Evolutionary conservation across 2,113 vertebrate genomes (phyloP).

Genomic region (Dicrurus megarhynchus): DNA sequence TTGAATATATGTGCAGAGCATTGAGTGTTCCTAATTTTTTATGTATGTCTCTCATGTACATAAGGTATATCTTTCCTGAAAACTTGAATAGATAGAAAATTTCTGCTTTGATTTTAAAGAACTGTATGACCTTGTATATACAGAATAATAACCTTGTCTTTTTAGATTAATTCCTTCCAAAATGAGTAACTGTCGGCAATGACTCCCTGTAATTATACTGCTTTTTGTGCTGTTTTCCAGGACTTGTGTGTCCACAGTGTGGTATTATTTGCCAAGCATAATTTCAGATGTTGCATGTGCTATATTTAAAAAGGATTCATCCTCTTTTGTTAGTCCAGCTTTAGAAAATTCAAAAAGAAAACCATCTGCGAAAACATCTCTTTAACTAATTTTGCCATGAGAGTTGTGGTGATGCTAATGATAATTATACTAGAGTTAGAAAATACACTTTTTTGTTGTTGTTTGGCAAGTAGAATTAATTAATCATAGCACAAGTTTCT

Average conservation of each 20-base stretch:
- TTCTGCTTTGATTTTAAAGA: not conserved
- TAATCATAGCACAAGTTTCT: constrained; percentile 16
- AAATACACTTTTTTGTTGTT: not conserved
- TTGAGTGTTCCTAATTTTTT: not conserved
- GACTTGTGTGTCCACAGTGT: not conserved
- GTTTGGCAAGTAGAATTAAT: constrained; percentile 20
- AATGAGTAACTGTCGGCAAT: not conserved
- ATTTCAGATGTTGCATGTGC: constrained; percentile 7
- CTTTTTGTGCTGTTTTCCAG: not conserved
- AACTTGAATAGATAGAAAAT: not conserved
- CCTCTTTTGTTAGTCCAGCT: constrained; percentile 14
- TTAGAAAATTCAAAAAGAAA: constrained; percentile 29
- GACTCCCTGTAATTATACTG: not conserved
- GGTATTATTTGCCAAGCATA: not conserved
- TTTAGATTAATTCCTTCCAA: not conserved
- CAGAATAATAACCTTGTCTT: not conserved
- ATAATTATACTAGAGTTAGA: constrained; percentile 19
- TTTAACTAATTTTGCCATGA: constrained; percentile 30
- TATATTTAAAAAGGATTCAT: constrained; percentile 16
- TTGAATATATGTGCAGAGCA: not conserved
- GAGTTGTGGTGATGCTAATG: not conserved
- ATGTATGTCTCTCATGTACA: rapidly evolving
- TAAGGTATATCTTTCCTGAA: not conserved
- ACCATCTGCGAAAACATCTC: constrained; percentile 35
- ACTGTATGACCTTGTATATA: not conserved